phyloP scores from a whole-genome alignment of 2,113 vertebrate genomes.

The Myiozetetes cayanensis region DNA sequence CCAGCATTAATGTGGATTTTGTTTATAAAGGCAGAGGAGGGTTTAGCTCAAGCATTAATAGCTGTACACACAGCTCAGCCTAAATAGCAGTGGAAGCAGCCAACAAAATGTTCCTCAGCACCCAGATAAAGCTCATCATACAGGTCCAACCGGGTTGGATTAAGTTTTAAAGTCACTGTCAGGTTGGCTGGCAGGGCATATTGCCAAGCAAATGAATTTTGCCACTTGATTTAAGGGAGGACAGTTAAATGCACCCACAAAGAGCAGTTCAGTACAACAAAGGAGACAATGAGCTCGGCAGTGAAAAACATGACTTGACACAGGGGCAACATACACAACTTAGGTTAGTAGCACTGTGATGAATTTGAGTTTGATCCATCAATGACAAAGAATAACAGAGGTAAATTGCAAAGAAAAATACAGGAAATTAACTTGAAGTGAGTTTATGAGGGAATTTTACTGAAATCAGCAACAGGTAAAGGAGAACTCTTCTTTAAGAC shows the following conservation, averaged over 20 bases:
- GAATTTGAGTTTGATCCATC: background rate
- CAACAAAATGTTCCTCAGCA: background rate
- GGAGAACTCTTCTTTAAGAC: background rate
- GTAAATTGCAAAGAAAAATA: background rate
- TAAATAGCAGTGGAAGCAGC: background rate
- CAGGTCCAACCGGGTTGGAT: background rate
- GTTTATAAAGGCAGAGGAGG: background rate
- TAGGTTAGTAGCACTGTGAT: background rate
- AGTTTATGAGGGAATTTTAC: background rate
- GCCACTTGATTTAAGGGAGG: constrained; percentile 8
- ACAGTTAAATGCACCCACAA: constrained; percentile 43
- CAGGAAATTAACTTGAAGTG: background rate
- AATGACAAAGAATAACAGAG: background rate
- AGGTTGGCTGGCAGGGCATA: background rate
- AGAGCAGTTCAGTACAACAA: background rate
- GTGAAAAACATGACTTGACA: background rate
- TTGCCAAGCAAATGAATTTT: background rate
- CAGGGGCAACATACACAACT: background rate
- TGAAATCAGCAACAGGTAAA: background rate
- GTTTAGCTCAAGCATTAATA: background rate
- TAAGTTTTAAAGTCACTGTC: background rate
- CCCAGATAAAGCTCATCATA: background rate
- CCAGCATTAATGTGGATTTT: background rate
- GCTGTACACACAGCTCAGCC: background rate
- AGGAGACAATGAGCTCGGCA: background rate